Evolutionary conservation across 1,140 invertebrate species (phyloP).

Genomic region (Polyergus mexicanus): DNA sequence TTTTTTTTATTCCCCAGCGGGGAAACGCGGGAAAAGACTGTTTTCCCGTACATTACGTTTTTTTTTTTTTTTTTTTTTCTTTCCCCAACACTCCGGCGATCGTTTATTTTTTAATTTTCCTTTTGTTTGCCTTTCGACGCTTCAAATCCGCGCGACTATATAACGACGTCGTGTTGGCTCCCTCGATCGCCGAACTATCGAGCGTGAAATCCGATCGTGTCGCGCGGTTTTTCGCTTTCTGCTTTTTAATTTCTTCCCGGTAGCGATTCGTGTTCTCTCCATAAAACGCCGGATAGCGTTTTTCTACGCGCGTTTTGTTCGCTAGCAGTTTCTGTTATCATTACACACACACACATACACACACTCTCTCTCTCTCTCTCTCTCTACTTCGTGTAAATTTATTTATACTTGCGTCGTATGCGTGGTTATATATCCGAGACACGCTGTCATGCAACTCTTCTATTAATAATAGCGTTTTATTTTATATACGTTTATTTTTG

Average conservation of each 20-base stretch:
- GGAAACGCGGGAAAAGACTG: constrained; percentile 58
- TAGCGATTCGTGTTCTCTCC: constrained; percentile 18
- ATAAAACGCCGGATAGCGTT: constrained; percentile 38
- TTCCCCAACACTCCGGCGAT: constrained; percentile 41
- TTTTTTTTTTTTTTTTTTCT: constrained; percentile 57
- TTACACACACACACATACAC: too few species aligned
- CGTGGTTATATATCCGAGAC: constrained; percentile 39
- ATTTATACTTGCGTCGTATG: constrained; percentile 54
- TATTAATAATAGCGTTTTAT: constrained; percentile 51
- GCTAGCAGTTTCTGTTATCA: constrained; percentile 46
- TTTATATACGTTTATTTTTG: constrained; percentile 46
- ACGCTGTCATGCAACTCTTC: constrained; percentile 45
- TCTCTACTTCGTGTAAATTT: constrained; percentile 42
- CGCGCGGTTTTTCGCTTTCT: constrained; percentile 63
- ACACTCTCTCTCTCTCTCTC: background rate
- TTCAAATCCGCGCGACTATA: constrained; percentile 58
- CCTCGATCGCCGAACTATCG: constrained; percentile 61
- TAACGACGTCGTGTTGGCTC: constrained; percentile 50
- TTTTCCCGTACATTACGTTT: constrained; percentile 63
- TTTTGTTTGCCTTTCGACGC: constrained; percentile 63
- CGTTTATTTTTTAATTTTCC: constrained; percentile 65
- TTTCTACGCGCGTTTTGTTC: constrained; percentile 28
- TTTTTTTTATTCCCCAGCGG: constrained; percentile 15
- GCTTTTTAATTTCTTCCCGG: constrained; percentile 62
- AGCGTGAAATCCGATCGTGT: constrained; percentile 64